Evolutionary conservation across 2,888 invertebrate genomes (phyloP).

Genomic region (Macrosoma leucophasiata): DNA sequence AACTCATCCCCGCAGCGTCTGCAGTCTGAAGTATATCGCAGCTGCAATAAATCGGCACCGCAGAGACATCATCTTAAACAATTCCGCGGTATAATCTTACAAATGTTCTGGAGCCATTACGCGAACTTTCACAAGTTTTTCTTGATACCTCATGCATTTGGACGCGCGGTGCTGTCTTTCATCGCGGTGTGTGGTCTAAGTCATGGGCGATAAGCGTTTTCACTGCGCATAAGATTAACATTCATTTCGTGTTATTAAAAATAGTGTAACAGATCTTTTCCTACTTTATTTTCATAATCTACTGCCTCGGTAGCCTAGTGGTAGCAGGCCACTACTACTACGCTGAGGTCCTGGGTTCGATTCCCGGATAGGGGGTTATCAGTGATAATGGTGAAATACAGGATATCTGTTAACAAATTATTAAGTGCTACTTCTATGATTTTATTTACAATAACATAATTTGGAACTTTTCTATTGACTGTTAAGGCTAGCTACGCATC

Average conservation of each 20-base stretch:
- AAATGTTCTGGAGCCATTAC: conserved; percentile 64
- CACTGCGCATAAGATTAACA: conserved; percentile 5
- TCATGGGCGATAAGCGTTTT: conserved; percentile 22
- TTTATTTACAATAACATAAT: too few relatives aligned
- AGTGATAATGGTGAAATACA: too few relatives aligned
- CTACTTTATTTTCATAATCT: not conserved
- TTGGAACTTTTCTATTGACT: too few relatives aligned
- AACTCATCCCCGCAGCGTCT: not conserved
- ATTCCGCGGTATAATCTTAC: conserved; percentile 57
- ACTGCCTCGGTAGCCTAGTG: not conserved
- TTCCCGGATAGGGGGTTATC: not conserved
- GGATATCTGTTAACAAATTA: too few relatives aligned
- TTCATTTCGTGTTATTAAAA: not conserved
- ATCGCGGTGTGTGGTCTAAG: conserved; percentile 33
- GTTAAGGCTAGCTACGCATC: too few relatives aligned
- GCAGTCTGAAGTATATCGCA: conserved; percentile 21
- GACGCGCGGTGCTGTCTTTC: conserved; percentile 50
- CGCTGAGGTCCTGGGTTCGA: not conserved
- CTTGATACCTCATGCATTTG: conserved; percentile 50
- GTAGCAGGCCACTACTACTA: not conserved
- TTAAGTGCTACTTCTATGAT: too few relatives aligned
- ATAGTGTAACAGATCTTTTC: not conserved
- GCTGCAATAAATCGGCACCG: conserved; percentile 30
- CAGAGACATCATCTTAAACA: conserved; percentile 35
- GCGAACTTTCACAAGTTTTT: conserved; percentile 61